Base-by-base conservation (phyloP, 2,797 vertebrate species). In the Sebastes nivosus region DNA sequence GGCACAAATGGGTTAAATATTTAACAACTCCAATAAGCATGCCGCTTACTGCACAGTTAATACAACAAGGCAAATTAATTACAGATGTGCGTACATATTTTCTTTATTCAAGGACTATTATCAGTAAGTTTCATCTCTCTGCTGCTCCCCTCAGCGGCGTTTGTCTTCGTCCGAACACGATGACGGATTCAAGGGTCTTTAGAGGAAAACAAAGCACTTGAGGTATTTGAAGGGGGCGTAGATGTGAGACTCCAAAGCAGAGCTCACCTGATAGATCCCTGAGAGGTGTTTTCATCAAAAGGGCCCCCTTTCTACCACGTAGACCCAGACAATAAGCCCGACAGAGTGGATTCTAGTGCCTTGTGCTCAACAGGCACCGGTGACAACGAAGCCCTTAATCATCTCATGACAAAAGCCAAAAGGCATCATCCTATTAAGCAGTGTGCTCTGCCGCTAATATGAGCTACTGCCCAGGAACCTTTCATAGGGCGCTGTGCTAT, bases 341-440 rank as follows among this genome's bases (percentile, higher is more conserved):
- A 93, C 82, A 92, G 96, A 96, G 95, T 96, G 82, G 95, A 94
- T 95, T 97, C 97, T 97, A 95, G 96, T 94, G 96, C 95, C 96
- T 96, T 95, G 94, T 92, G 91, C 95, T 97, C 96, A 96, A 97
- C 95, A 96, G 96, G 97, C 95, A 63, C 84, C 82, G 93, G 96
- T 96, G 96, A 96, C 96, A 97, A 96, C 94, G 96, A 95, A 97
- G 95, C 96, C 95, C 97, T 96, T 98, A 97, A 99, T 99, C 98
- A 99, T 97, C 97, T 98, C 92, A 93, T 95, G 96, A 99, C 98
- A 99, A 99, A 99, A 97, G 97, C 96, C 97, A 97, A 97, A 98
- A 99, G 97, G 97, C 97, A 97, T 98, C 97, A 98, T 98, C 97
- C 97, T 97, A 98, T 98, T 98, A 97, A 97, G 96, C 97, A 96